phyloP scores from a whole-genome alignment of 1,140 invertebrate genomes.

The Pogonognathellus flavescens region DNA sequence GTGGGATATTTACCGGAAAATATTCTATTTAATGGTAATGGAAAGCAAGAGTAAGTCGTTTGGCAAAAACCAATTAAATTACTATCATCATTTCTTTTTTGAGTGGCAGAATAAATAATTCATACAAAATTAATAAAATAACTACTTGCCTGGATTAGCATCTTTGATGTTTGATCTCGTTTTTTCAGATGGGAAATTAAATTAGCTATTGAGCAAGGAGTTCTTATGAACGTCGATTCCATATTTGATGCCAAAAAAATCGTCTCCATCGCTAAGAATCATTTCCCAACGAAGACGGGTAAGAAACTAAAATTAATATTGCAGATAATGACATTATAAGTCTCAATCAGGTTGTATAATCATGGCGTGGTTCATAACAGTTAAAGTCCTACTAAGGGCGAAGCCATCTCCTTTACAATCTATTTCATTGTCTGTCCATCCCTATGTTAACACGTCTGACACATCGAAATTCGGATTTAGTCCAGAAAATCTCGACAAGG shows the following conservation, averaged over 20 bases:
- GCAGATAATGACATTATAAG: no score
- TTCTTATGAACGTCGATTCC: conserved; percentile 71
- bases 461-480: conserved; percentile 62
- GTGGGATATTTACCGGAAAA: conserved; percentile 68
- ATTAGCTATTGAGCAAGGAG: conserved; percentile 69
- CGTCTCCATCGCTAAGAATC: conserved; percentile 40
- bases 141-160: no score
- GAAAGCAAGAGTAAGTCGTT: conserved; percentile 68
- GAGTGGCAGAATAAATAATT: no score
- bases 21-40: conserved; percentile 71
- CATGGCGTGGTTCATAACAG: conserved; percentile 11
- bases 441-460: conserved; percentile 59
- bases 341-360: no score
- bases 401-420: conserved; percentile 43
- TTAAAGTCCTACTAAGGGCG: conserved; percentile 58
- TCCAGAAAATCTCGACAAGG: conserved; percentile 11
- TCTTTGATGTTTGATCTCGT: no score
- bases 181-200: conserved; percentile 69
- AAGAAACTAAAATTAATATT: not conserved
- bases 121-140: not conserved
- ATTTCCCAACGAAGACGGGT: conserved; percentile 38
- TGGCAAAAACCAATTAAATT: no score
- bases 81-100: no score
- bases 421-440: conserved; percentile 52
- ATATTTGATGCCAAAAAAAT: conserved; percentile 70